Evolutionary conservation across 2,888 invertebrate species (phyloP), one percentile per base, ranked within the genome.

Genomic region (Agrilus cyanescens): DNA sequence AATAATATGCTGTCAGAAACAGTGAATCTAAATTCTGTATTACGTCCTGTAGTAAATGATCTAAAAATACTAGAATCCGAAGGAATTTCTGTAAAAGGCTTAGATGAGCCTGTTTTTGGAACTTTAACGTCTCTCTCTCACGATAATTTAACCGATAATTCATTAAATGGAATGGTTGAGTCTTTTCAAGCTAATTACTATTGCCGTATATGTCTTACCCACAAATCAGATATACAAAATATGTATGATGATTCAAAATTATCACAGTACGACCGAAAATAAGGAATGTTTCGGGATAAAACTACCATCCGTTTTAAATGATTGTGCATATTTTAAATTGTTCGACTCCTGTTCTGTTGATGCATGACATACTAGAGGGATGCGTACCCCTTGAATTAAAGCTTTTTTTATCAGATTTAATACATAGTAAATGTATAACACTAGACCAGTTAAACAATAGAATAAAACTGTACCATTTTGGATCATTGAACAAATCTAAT

Each of bases 311-410:
- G 13, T 43, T 20, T 37, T 49, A 25, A 51, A 52, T 41, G 49
- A 50, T 14, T 43, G 52, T 10, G 36, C 44, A 10, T 44, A 46
- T 39, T 52, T 49, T 41, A 50, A 51, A 38, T 34, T 51, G 29
- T 43, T 34, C 29, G 45, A 53, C 10, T 33, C 33, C 12, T 40
- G 35, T 14, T 44, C 49, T 2, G 47, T 44, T 14, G 53, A 53
- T 32, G 53, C 53, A 53, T 32, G 52, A 53, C 41, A 32, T 53
- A 12, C 30, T 53, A 20, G 52, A 53, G 44, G 49, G 51, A 8
- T 41, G 45, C 12, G 47, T 43, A 18, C 51, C 36, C 36, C 38
- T 37, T 18, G 50, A 51, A 39, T 7, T 50, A 31, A 48, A 45
- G 36, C 20, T 35, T 10, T 43, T 49, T 41, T 15, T 48, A 13